Evolutionary conservation across 2,797 vertebrate species (phyloP).

Genomic region (Ciconia nigra): DNA sequence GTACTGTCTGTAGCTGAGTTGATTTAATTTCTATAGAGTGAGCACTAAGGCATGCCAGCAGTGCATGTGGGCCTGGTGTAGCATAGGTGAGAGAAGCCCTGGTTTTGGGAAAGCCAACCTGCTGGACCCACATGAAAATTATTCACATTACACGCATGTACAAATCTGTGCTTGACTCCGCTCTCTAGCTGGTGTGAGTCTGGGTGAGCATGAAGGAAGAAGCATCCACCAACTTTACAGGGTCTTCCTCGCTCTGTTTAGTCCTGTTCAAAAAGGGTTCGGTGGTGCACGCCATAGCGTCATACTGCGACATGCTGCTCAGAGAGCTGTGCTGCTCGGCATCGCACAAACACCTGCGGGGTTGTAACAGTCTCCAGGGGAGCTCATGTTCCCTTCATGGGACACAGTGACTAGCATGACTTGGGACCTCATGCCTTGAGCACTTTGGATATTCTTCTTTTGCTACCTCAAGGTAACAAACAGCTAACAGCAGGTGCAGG

Average conservation of each 20-base stretch:
- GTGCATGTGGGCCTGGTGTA: accelerated
- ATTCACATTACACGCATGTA: accelerated
- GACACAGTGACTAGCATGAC: too few species aligned
- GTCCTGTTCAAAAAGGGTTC: accelerated
- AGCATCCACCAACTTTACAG: neutral
- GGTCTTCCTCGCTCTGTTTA: neutral
- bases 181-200: neutral
- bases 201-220: neutral
- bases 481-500: neutral
- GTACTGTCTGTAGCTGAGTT: neutral
- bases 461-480: neutral
- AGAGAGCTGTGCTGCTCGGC: neutral
- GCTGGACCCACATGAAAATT: neutral
- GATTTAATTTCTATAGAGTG: neutral
- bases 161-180: neutral
- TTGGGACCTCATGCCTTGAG: neutral
- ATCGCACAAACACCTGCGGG: accelerated
- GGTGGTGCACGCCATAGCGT: neutral
- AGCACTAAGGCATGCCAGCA: neutral
- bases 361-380: neutral
- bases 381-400: neutral
- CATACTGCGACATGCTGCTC: neutral
- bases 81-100: neutral
- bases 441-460: neutral
- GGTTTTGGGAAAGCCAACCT: neutral